Base-by-base conservation (phyloP, 2,113 vertebrate species). In the Tychaedon coryphoeus region DNA sequence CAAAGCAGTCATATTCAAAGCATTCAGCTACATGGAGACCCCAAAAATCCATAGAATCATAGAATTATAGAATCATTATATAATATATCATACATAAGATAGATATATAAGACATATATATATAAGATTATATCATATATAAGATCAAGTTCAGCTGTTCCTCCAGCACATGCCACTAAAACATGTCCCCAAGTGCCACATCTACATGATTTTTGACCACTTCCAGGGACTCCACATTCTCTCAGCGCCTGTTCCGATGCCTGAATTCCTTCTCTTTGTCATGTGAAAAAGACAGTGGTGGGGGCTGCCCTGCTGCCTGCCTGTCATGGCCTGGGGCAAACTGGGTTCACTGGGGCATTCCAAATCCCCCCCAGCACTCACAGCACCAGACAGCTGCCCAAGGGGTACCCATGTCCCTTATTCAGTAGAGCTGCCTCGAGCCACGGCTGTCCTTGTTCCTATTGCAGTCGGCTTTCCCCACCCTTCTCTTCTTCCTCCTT, bases 241-340 rank as follows among this genome's bases (percentile, higher is more conserved):
- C 29, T 69, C 40, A 38, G 38, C 53, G n/a, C 47, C n/a, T 53
- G 24, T 54, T 82, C 19, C 28, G 22, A 13, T 7, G n/a, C 6
- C 47, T 69, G 29, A 61, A 82, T 47, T 53, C 17, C 54, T 81
- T 31, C 48, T 61, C 22, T 43, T 26, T 19, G 15, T 38, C 13
- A 1, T 3, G 0, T 6, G 26, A 10, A 24, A 74, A 62, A 42
- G 19, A 23, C 53, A 38, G 18, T 2, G 2, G 20, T 62, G 2
- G 6, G n/a, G 33, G 19, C 51, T 29, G 12, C n/a, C 28, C 24
- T 5, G 22, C 13, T 18, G 66, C 53, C 62, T 51, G 26, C n/a
- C 29, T 31, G 18, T 31, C 13, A 2, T 2, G n/a, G 54, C 19
- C 4, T 8, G 11, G 14, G 13, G 4, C 0, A 0, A 51, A 14